Conservation (phyloP, 1,140 invertebrate species). For the Pantala flavescens region DNA sequence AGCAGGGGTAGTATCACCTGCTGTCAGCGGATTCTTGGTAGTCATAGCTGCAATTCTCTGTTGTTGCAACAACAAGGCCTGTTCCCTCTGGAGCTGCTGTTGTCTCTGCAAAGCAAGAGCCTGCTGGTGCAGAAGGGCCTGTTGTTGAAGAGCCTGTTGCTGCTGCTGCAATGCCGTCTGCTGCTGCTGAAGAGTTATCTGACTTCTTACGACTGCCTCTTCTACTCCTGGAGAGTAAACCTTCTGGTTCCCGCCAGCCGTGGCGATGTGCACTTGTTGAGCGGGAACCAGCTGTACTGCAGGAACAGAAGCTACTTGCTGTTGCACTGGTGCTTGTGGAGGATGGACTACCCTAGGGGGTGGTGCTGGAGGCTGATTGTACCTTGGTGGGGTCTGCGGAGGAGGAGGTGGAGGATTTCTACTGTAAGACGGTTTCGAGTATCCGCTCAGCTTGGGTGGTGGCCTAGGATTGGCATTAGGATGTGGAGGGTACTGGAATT, state of each 20-base stretch:
- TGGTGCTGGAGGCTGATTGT: neutral
- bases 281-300: neutral
- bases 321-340: neutral
- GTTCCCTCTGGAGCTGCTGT: conserved; percentile 11
- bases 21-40: conserved; percentile 20
- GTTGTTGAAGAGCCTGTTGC: conserved; percentile 5
- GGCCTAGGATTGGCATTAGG: neutral
- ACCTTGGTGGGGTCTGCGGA: neutral
- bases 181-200: conserved; percentile 1
- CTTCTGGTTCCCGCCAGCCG: conserved; percentile 22
- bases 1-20: conserved; percentile 17
- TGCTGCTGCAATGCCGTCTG: conserved; percentile 11
- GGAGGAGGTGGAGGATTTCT: neutral
- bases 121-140: neutral
- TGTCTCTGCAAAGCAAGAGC: conserved; percentile 11
- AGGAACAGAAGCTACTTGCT: neutral
- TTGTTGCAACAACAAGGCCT: neutral
- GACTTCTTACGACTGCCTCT: conserved; percentile 19
- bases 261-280: neutral
- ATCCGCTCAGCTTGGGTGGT: neutral
- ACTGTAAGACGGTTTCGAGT: neutral
- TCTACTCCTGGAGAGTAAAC: neutral
- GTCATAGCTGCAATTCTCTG: neutral
- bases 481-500: neutral
- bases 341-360: neutral